Conservation (phyloP, 92 coral and sea anemone species). For the Epizoanthus ramosus region DNA sequence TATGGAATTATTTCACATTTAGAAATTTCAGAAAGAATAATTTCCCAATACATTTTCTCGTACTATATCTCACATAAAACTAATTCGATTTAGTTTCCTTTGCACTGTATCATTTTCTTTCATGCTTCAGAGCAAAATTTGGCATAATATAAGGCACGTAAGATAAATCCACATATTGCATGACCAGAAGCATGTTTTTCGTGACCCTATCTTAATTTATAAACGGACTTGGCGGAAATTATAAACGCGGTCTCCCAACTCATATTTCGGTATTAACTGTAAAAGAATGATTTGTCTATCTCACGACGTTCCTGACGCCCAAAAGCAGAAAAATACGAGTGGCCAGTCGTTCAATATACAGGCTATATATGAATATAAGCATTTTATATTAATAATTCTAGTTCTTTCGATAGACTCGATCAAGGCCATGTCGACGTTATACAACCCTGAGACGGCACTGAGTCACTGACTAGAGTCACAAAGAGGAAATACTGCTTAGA, state of each 20-base stretch:
- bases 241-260: not conserved
- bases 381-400: not conserved
- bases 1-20: not conserved
- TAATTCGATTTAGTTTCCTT: not conserved
- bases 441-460: not conserved
- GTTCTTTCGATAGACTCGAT: conserved; percentile 10
- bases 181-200: not conserved
- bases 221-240: conserved; percentile 15
- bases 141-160: not conserved
- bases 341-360: not conserved
- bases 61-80: not conserved
- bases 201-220: not conserved
- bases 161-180: conserved; percentile 15
- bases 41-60: not conserved
- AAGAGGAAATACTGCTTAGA: not conserved
- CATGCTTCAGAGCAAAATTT: conserved; percentile 14
- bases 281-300: not conserved
- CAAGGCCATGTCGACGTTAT: not conserved
- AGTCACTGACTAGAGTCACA: conserved; percentile 4
- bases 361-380: not conserved
- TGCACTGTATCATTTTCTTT: not conserved
- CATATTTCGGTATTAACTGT: not conserved
- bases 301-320: not conserved
- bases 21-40: not conserved
- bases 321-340: conserved; percentile 6